Conservation (phyloP, 64 coral and sea anemone species). For the Montipora sp. region DNA sequence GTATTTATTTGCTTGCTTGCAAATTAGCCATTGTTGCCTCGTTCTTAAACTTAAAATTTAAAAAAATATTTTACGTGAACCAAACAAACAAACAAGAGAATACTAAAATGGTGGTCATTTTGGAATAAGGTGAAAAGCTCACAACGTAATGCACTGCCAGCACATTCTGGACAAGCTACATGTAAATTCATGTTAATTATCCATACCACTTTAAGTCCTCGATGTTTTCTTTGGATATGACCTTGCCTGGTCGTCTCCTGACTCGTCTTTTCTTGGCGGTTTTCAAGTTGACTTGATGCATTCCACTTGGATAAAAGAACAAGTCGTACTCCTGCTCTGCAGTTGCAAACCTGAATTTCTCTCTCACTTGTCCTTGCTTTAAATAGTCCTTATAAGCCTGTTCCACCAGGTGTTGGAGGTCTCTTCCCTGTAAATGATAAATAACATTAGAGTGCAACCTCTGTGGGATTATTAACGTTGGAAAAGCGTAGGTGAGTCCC, state of each 20-base stretch:
- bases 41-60: too few relatives aligned
- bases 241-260: constrained; percentile 7
- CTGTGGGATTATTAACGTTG: too few relatives aligned
- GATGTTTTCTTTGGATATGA: neutral
- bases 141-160: too few relatives aligned
- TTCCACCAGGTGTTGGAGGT: neutral
- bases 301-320: neutral
- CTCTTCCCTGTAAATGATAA: neutral
- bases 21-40: too few relatives aligned
- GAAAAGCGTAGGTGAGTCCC: too few relatives aligned
- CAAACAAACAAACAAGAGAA: too few relatives aligned
- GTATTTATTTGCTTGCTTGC: too few relatives aligned
- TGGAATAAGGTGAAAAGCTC: too few relatives aligned
- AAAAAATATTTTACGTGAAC: too few relatives aligned
- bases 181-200: neutral
- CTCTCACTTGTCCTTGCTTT: neutral
- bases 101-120: too few relatives aligned
- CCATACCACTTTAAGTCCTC: constrained; percentile 23
- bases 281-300: constrained; percentile 25
- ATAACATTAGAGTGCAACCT: too few relatives aligned
- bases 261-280: constrained; percentile 11
- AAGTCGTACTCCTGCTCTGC: constrained; percentile 5
- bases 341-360: neutral
- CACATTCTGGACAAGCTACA: neutral
- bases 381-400: neutral